Evolutionary conservation across 2,797 vertebrate genomes (phyloP).

Genomic region (Erpetoichthys calabaricus): DNA sequence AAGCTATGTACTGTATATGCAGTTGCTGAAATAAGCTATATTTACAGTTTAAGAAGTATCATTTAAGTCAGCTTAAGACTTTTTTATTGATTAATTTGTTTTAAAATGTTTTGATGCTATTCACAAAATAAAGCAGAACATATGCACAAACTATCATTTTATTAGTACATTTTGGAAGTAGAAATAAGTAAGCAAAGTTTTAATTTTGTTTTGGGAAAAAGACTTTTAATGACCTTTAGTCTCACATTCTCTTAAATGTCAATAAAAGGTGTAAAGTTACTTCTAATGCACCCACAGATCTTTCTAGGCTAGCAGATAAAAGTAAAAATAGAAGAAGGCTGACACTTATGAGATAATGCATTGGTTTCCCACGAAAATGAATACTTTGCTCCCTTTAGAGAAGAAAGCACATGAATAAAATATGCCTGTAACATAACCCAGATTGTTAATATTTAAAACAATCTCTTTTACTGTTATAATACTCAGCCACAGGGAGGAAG

Average conservation of each 20-base stretch:
- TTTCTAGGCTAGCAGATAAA: conserved; percentile 21
- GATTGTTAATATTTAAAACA: not conserved
- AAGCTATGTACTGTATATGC: too few relatives aligned
- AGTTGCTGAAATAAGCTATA: too few relatives aligned
- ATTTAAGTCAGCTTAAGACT: too few relatives aligned
- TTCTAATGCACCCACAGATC: conserved; percentile 31
- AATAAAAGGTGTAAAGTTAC: conserved; percentile 30
- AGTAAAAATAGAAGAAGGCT: conserved; percentile 15
- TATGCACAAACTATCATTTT: too few relatives aligned
- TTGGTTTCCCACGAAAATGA: conserved; percentile 33
- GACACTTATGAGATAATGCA: conserved; percentile 22
- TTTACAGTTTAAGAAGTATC: too few relatives aligned
- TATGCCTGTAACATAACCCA: not conserved
- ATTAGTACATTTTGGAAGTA: too few relatives aligned
- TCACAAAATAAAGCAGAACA: too few relatives aligned
- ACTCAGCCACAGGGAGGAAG: too few relatives aligned
- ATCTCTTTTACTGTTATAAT: not conserved
- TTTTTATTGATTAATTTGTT: too few relatives aligned
- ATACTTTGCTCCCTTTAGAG: conserved; percentile 8
- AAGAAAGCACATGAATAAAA: not conserved
- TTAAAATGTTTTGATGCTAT: too few relatives aligned
- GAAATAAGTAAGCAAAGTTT: too few relatives aligned
- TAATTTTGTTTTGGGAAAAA: not conserved
- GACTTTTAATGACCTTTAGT: conserved; percentile 24
- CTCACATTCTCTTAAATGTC: conserved; percentile 24